A percentile compares a stretch with the other conserved stretches of the same genome.
phyloP scores from a whole-genome alignment of 1,140 invertebrate species.

The Telenomus remus region DNA sequence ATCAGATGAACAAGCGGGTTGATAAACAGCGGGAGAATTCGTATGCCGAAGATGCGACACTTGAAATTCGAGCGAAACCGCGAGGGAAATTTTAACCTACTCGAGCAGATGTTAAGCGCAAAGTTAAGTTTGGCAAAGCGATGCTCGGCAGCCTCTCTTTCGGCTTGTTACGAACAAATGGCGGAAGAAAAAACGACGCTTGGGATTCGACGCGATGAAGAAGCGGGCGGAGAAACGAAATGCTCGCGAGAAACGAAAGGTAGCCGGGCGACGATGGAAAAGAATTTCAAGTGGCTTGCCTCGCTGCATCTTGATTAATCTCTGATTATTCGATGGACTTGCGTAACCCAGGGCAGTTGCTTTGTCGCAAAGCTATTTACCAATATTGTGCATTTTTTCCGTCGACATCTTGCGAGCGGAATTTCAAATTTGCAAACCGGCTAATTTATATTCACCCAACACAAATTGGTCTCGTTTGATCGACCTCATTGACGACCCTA shows the following conservation, averaged over 20 bases:
- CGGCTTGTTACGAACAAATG: conserved; percentile 66
- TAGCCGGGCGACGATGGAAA: conserved; percentile 63
- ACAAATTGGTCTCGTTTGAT: too few species aligned
- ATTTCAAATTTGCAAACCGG: too few species aligned
- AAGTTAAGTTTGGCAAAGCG: conserved; percentile 68
- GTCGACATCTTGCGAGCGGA: too few species aligned
- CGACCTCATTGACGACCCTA: too few species aligned
- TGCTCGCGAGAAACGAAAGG: conserved; percentile 40
- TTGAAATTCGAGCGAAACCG: conserved; percentile 67
- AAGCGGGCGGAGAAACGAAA: conserved; percentile 33
- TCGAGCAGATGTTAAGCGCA: conserved; percentile 69
- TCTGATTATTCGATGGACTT: conserved; percentile 70
- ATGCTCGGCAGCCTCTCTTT: conserved; percentile 49
- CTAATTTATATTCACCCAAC: too few species aligned
- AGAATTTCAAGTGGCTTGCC: conserved; percentile 74
- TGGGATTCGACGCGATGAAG: conserved; percentile 43
- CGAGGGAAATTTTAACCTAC: conserved; percentile 71
- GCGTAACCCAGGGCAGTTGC: conserved; percentile 9
- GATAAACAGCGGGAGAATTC: conserved; percentile 62
- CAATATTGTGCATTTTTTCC: too few species aligned
- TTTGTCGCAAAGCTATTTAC: too few species aligned
- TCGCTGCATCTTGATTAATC: conserved; percentile 72
- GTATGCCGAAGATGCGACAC: conserved; percentile 61
- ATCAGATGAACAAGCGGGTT: conserved; percentile 26
- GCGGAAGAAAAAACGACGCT: conserved; percentile 63